A percentile compares a stretch with the other conserved stretches of the same genome.
Evolutionary conservation across 2,113 vertebrate genomes (phyloP).

Genomic region (Bombycilla garrulus): DNA sequence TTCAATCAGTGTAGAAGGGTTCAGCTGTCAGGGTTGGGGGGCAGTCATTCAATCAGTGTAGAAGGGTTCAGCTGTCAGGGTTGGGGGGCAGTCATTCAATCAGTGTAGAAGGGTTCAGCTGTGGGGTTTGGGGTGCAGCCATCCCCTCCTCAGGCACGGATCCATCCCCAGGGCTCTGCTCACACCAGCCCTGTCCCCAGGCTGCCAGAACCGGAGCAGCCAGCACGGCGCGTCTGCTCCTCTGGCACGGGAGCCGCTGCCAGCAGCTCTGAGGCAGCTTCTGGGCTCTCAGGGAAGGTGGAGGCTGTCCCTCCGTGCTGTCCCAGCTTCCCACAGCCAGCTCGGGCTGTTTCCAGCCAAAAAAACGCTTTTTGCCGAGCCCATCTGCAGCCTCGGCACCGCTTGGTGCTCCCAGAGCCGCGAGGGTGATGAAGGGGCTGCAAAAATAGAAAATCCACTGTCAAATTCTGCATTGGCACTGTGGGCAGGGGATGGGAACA

Average conservation of each 20-base stretch:
- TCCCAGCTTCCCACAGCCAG: slow-evolving; percentile 23
- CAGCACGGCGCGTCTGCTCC: neutral
- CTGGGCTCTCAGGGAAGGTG: neutral
- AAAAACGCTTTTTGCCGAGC: neutral
- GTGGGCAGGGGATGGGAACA: neutral
- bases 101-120: neutral
- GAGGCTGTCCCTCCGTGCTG: neutral
- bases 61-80: neutral
- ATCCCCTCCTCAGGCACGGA: neutral
- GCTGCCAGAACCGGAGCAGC: neutral
- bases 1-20: no score
- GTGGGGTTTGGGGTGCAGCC: neutral
- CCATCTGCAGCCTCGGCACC: slow-evolving; percentile 21
- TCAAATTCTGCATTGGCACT: neutral
- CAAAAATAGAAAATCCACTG: neutral
- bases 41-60: neutral
- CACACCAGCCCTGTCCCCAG: neutral
- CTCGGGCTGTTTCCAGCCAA: slow-evolving; percentile 20
- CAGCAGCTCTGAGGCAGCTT: slow-evolving; percentile 31
- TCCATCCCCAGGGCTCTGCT: neutral
- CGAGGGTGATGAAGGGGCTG: neutral
- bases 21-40: neutral
- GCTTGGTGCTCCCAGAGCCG: neutral
- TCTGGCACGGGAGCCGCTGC: neutral
- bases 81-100: neutral